These are phyloP conservation scores for Acipenser transmontanus DNA, from an alignment of 2,797 vertebrate genomes.

Conservation along the genomic window DNA sequence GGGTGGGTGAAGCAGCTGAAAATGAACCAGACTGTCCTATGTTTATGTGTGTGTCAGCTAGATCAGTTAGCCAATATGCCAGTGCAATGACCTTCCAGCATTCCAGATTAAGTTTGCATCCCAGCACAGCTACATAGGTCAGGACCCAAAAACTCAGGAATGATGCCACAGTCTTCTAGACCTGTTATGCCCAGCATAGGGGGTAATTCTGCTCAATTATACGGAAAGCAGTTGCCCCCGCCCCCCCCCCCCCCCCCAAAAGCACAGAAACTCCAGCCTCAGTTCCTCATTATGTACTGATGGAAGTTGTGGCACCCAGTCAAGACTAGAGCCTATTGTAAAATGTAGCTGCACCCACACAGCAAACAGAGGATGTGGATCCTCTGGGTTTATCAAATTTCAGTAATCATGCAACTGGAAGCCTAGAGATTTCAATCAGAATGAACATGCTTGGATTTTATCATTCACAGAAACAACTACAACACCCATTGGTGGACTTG, in stretches of 20 bases:
- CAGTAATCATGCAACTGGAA: neutral
- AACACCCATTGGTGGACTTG: neutral
- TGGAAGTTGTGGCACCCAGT: neutral
- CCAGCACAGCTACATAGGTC: neutral
- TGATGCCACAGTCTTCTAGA: neutral
- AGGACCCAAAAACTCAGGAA: neutral
- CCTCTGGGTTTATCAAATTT: neutral
- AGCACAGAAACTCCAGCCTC: neutral
- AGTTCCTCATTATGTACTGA: neutral
- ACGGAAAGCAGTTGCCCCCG: neutral
- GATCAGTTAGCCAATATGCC: neutral
- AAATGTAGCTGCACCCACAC: neutral
- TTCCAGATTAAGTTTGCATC: neutral
- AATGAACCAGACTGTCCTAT: neutral
- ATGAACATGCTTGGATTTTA: neutral
- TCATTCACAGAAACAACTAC: neutral
- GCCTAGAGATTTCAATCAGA: neutral
- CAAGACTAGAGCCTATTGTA: neutral
- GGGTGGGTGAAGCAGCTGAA: too few species aligned
- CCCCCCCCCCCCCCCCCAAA: neutral
- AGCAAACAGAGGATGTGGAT: too few species aligned
- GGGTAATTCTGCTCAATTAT: too few species aligned
- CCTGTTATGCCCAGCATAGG: neutral
- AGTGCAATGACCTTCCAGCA: neutral
- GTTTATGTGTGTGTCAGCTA: neutral